Evolutionary conservation across 1,140 invertebrate species (phyloP).

Genomic region (Caenorhabditis remanei): DNA sequence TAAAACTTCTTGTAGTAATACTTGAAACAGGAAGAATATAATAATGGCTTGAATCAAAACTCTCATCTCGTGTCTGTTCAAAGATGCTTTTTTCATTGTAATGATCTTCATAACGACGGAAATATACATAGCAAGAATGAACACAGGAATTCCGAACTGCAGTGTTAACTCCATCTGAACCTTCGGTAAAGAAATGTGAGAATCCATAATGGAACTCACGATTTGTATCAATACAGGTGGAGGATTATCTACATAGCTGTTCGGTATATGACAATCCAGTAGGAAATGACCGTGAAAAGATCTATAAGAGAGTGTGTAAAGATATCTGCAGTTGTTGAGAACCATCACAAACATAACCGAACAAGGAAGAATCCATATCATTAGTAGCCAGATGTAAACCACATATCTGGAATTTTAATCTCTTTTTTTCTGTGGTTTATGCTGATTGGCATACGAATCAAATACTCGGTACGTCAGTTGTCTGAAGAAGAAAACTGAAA

Average conservation of each 20-base stretch:
- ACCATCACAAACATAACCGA: neutral
- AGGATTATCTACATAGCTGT: neutral
- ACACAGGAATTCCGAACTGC: neutral
- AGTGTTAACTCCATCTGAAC: constrained; percentile 9
- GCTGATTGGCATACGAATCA: neutral
- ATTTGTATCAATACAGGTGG: neutral
- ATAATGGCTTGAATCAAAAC: constrained; percentile 10
- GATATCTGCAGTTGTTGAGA: neutral
- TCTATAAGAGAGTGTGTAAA: neutral
- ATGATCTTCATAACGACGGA: neutral
- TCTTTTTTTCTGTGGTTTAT: neutral
- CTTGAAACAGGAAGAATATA: constrained; percentile 7
- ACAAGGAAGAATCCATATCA: neutral
- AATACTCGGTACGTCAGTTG: neutral
- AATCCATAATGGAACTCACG: neutral
- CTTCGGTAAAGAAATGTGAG: neutral
- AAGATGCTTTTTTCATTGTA: neutral
- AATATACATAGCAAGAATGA: neutral
- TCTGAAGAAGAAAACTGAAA: neutral
- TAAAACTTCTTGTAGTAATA: neutral
- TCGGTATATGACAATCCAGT: neutral
- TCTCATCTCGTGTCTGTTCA: neutral
- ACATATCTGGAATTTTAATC: neutral
- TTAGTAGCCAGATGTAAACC: neutral
- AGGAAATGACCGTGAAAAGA: neutral